A percentile compares a stretch with the other conserved stretches of the same genome.
Conservation (phyloP, 2,888 invertebrate genomes). For the Crioceris asparagi region DNA sequence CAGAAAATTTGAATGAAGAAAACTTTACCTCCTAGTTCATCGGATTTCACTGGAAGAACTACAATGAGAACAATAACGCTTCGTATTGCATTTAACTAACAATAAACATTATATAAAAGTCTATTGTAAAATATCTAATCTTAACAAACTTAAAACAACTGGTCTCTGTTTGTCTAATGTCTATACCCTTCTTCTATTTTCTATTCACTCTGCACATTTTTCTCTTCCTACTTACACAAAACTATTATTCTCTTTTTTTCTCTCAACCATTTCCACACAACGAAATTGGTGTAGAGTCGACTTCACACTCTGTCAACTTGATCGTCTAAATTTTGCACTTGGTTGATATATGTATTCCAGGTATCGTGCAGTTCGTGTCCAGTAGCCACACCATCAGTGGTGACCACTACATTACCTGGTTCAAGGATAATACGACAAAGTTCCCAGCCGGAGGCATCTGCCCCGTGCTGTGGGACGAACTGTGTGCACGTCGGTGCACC, state of each 20-base stretch:
- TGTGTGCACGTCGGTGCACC: conserved; percentile 60
- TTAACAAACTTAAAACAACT: too few species aligned
- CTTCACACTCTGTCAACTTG: conserved; percentile 6
- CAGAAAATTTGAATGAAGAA: too few species aligned
- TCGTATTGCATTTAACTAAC: too few species aligned
- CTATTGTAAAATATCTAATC: too few species aligned
- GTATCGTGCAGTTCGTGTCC: conserved; percentile 52
- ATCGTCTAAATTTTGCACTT: too few species aligned
- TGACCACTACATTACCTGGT: conserved; percentile 58
- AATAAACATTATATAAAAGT: too few species aligned
- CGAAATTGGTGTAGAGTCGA: conserved; percentile 26
- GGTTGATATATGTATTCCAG: conserved; percentile 29
- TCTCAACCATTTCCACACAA: conserved; percentile 26
- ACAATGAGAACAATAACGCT: too few species aligned
- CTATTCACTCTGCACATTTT: conserved; percentile 18
- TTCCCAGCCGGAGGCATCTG: conserved; percentile 70
- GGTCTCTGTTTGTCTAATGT: too few species aligned
- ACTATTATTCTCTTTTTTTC: conserved; percentile 11
- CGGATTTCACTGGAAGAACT: too few species aligned
- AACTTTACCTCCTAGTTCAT: too few species aligned
- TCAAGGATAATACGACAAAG: conserved; percentile 79
- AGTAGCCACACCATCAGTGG: conserved; percentile 56
- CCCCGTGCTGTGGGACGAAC: conserved; percentile 45
- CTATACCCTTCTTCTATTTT: too few species aligned
- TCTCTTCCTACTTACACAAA: conserved; percentile 15